Percentiles rank a stretch among this genome's conserved stretches.
Conservation (phyloP, 2,113 vertebrate species). For the Actenoides hombroni region DNA sequence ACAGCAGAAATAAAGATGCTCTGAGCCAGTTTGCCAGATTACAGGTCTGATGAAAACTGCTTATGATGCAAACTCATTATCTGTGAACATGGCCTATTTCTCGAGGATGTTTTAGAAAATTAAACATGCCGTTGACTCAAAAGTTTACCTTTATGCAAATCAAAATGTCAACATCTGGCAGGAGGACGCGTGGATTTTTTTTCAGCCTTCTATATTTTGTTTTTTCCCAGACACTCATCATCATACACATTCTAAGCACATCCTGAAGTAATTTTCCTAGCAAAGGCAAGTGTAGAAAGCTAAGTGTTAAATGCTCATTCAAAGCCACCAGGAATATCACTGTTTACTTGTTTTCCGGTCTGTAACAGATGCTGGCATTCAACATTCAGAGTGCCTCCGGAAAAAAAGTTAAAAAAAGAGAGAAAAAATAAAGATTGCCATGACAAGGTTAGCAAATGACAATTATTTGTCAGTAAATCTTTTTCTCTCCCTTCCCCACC, state of each 20-base stretch:
- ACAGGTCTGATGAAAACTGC: not conserved
- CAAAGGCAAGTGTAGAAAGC: conserved; percentile 51
- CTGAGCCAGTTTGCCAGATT: not conserved
- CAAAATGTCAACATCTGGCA: conserved; percentile 70
- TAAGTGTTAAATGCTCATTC: conserved; percentile 52
- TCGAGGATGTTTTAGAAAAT: conserved; percentile 31
- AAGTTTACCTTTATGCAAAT: conserved; percentile 65
- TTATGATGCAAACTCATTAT: conserved; percentile 32
- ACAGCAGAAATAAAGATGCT: not conserved
- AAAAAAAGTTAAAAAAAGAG: not conserved
- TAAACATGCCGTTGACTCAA: not conserved
- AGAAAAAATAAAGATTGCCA: conserved; percentile 1
- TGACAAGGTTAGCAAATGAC: conserved; percentile 60
- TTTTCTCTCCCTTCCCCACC: not conserved
- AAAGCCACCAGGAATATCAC: conserved; percentile 68
- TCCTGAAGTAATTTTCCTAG: conserved; percentile 47
- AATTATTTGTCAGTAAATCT: conserved; percentile 42
- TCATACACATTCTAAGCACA: conserved; percentile 53
- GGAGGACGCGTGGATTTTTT: not conserved
- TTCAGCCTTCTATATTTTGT: not conserved
- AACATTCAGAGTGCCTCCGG: conserved; percentile 32
- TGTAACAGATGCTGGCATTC: conserved; percentile 69
- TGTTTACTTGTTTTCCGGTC: conserved; percentile 54
- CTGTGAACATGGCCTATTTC: conserved; percentile 6
- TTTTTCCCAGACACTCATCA: conserved; percentile 14